Evolutionary conservation across 1,140 invertebrate genomes (phyloP).

Genomic region (Neodiprion virginianus): DNA sequence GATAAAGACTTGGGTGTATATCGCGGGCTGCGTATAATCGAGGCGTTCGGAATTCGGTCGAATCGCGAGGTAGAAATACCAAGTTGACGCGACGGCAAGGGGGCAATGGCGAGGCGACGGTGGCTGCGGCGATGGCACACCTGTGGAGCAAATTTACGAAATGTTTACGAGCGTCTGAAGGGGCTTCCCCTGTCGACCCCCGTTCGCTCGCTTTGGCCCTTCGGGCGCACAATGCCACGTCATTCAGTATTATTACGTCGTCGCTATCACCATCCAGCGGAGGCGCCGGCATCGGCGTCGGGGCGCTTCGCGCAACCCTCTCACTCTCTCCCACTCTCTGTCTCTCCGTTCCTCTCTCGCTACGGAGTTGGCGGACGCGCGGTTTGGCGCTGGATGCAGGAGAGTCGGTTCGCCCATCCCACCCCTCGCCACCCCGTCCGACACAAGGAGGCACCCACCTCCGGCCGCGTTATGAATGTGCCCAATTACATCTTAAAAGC

Average conservation of each 20-base stretch:
- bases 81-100: slow-evolving; percentile 25
- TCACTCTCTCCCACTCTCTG: slow-evolving; percentile 4
- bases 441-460: slow-evolving; percentile 24
- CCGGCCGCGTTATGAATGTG: slow-evolving; percentile 66
- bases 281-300: slow-evolving; percentile 31
- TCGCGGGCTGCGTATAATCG: neutral
- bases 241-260: slow-evolving; percentile 54
- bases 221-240: slow-evolving; percentile 48
- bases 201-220: slow-evolving; percentile 31
- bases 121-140: slow-evolving; percentile 57
- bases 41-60: neutral
- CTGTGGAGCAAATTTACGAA: slow-evolving; percentile 64
- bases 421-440: slow-evolving; percentile 14
- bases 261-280: slow-evolving; percentile 45
- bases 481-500: slow-evolving; percentile 74
- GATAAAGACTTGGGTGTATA: neutral
- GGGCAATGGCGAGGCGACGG: slow-evolving; percentile 48
- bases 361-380: neutral
- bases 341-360: slow-evolving; percentile 15
- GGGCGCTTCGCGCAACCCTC: slow-evolving; percentile 31
- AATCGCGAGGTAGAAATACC: neutral
- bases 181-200: slow-evolving; percentile 39
- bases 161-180: slow-evolving; percentile 61
- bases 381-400: neutral
- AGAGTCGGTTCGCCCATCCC: neutral